Evolutionary conservation across 2,113 vertebrate species (phyloP).

Genomic region (Bagarius yarrelli): DNA sequence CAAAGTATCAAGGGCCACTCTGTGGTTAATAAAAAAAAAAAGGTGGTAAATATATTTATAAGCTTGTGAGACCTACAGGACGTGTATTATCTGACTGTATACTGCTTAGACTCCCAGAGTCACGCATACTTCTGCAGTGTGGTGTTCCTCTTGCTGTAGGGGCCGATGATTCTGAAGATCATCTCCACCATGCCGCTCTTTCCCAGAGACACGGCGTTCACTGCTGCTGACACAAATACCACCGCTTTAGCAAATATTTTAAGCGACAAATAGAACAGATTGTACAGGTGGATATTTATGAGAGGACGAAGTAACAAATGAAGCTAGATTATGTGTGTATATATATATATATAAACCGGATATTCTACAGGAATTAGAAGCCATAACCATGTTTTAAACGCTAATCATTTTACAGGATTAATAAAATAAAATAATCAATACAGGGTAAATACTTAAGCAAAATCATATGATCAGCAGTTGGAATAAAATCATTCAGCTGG

Average conservation of each 20-base stretch:
- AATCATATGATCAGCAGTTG: too few relatives aligned
- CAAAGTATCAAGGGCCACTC: constrained; percentile 94
- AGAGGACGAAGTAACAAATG: too few relatives aligned
- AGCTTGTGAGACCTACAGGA: not conserved
- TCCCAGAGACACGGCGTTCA: constrained; percentile 92
- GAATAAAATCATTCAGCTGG: too few relatives aligned
- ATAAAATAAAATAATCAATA: too few relatives aligned
- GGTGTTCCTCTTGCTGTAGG: constrained; percentile 92
- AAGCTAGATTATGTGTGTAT: too few relatives aligned
- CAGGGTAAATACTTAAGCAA: too few relatives aligned
- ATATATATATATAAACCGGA: too few relatives aligned
- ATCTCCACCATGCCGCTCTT: constrained; percentile 91
- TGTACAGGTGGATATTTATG: too few relatives aligned
- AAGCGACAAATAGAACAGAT: not conserved
- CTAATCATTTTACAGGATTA: too few relatives aligned
- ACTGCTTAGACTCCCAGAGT: not conserved
- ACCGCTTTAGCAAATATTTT: not conserved
- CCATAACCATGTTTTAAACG: too few relatives aligned
- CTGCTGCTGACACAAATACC: constrained; percentile 71
- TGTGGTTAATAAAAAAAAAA: constrained; percentile 72
- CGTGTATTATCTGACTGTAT: not conserved
- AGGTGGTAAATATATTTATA: constrained; percentile 39
- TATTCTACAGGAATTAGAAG: too few relatives aligned
- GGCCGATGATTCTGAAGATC: constrained; percentile 88
- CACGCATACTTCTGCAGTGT: constrained; percentile 87